Conservation (phyloP, 2,888 invertebrate genomes). For the Cyrtodaria siliqua region DNA sequence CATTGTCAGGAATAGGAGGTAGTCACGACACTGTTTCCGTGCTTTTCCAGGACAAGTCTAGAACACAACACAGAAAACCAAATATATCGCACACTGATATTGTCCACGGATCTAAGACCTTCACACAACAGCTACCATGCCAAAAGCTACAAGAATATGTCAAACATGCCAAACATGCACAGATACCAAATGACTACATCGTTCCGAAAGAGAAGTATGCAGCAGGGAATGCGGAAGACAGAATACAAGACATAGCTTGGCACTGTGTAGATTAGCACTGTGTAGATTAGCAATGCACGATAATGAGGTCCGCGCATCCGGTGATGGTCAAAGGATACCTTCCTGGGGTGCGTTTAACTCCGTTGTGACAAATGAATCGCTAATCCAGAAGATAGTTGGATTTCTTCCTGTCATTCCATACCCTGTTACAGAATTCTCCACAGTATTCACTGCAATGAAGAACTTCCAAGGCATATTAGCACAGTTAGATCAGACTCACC, state of each 20-base stretch:
- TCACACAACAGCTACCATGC: constrained; percentile 4
- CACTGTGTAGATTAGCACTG: too few relatives aligned
- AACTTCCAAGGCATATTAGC: constrained; percentile 18
- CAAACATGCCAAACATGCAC: not conserved
- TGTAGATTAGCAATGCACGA: constrained; percentile 11
- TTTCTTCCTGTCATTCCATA: constrained; percentile 26
- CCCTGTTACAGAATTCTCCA: constrained; percentile 33
- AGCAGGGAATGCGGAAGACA: not conserved
- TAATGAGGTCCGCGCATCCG: not conserved
- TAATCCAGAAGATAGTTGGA: constrained; percentile 12
- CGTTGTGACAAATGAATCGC: not conserved
- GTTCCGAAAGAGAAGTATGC: not conserved
- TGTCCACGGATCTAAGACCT: constrained; percentile 1
- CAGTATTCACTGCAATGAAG: constrained; percentile 29
- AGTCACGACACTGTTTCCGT: constrained; percentile 29
- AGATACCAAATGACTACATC: not conserved
- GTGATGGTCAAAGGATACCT: constrained; percentile 1
- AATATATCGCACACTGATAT: not conserved
- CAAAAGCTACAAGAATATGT: not conserved
- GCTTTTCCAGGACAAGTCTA: constrained; percentile 7
- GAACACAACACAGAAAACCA: not conserved
- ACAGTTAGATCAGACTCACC: constrained; percentile 18
- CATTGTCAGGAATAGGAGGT: constrained; percentile 15
- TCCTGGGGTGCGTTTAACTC: constrained; percentile 28
- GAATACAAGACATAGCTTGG: not conserved